Conservation (phyloP, 2,797 vertebrate species). For the Pantherophis alleghaniensis region DNA sequence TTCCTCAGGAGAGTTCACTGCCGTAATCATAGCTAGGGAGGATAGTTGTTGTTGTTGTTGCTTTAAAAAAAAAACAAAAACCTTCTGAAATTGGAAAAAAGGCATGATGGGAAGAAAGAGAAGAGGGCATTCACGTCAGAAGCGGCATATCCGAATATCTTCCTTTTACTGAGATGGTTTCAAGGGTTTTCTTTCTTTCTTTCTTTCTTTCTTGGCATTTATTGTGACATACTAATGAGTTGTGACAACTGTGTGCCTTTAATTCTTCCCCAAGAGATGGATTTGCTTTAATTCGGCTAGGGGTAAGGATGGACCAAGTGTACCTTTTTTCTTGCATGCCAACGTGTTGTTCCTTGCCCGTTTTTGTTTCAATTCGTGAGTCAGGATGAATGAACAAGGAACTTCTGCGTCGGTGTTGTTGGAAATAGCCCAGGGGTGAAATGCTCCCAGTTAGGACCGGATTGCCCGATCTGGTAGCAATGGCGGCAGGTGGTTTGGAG, state of each 20-base stretch:
- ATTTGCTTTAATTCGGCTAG: neutral
- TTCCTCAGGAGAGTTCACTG: neutral
- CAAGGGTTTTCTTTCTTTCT: neutral
- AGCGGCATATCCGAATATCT: neutral
- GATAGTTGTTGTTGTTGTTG: neutral
- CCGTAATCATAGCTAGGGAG: neutral
- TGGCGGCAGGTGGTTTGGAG: too few relatives aligned
- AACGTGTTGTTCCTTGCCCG: neutral
- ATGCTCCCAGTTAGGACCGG: too few relatives aligned
- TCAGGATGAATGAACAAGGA: neutral
- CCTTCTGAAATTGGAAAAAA: neutral
- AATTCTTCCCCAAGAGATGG: neutral
- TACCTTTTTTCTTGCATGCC: neutral
- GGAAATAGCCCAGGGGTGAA: neutral
- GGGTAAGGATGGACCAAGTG: neutral
- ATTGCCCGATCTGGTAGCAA: too few relatives aligned
- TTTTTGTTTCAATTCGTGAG: neutral
- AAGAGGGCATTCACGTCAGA: neutral
- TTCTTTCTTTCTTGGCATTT: neutral
- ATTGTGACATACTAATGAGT: neutral
- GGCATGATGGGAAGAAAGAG: neutral
- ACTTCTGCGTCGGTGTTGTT: neutral
- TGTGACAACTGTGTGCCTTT: constrained; percentile 12
- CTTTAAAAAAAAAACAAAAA: neutral
- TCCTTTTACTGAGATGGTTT: neutral